These are phyloP conservation scores for Caenorhabditis sp. DNA, from an alignment of 2,888 invertebrate species.

Conservation along the genomic window DNA sequence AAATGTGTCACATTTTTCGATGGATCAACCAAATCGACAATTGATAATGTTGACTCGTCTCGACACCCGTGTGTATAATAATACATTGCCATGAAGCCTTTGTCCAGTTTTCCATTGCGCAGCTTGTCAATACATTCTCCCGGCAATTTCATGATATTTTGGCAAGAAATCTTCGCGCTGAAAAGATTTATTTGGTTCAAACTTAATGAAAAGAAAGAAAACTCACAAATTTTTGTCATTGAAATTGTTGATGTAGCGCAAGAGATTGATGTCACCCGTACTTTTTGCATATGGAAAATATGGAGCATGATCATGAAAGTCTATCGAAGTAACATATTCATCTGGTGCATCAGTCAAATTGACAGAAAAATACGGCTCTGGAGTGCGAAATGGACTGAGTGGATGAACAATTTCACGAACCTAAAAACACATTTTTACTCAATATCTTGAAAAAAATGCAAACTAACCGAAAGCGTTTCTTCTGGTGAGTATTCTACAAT, in stretches of 20 bases:
- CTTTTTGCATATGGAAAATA: constrained; percentile 35
- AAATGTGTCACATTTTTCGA: constrained; percentile 12
- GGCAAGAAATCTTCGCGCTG: constrained; percentile 33
- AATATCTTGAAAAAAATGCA: neutral
- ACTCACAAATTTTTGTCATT: constrained; percentile 38
- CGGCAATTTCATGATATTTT: constrained; percentile 18
- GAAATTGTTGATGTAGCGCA: constrained; percentile 35
- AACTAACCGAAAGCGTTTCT: constrained; percentile 29
- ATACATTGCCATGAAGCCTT: constrained; percentile 24
- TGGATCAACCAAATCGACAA: constrained; percentile 26
- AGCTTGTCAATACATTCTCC: constrained; percentile 20
- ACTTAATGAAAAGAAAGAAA: neutral
- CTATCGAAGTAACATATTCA: constrained; percentile 31
- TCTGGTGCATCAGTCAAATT: constrained; percentile 14
- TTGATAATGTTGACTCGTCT: constrained; percentile 17
- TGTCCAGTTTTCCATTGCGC: constrained; percentile 20
- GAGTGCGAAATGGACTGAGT: constrained; percentile 13
- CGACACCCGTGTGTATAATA: constrained; percentile 18
- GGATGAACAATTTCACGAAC: constrained; percentile 35
- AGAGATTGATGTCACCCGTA: constrained; percentile 24
- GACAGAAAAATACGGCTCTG: constrained; percentile 20
- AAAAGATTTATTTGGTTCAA: constrained; percentile 1
- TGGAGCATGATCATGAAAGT: constrained; percentile 33
- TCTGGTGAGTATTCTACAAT: constrained; percentile 30
- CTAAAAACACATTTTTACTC: constrained; percentile 5